phyloP scores from a whole-genome alignment of 1,140 invertebrate genomes.

The Oncopeltus fasciatus region DNA sequence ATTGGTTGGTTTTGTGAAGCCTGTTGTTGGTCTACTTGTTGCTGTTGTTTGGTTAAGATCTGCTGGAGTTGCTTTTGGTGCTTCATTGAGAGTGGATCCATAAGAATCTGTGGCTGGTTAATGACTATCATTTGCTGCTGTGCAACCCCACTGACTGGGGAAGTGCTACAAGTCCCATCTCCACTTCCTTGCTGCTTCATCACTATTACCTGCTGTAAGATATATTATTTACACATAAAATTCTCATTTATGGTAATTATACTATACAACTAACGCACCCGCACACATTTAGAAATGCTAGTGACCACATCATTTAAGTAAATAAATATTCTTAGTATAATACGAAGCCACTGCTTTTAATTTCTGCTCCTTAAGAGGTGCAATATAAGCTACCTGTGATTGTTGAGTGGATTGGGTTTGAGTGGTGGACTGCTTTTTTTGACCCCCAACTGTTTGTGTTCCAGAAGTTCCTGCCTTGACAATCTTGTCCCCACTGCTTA shows the following conservation, averaged over 20 bases:
- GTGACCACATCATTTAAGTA: no score
- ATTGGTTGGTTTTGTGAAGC: not conserved
- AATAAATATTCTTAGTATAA: no score
- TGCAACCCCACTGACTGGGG: constrained; percentile 10
- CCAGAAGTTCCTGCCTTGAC: constrained; percentile 6
- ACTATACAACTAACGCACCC: no score
- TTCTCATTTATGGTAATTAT: no score
- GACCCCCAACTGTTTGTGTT: not conserved
- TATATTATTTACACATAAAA: no score
- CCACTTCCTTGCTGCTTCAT: constrained; percentile 13
- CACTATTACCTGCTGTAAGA: constrained; percentile 14
- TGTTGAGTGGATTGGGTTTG: no score
- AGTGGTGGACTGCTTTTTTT: constrained; percentile 16
- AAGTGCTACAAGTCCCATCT: constrained; percentile 18
- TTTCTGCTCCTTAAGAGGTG: no score
- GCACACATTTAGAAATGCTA: no score
- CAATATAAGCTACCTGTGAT: no score
- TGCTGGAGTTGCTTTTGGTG: constrained; percentile 24
- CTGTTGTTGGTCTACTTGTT: constrained; percentile 22
- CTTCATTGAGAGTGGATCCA: constrained; percentile 19
- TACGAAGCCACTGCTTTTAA: no score
- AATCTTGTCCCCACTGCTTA: constrained; percentile 12
- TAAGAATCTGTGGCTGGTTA: constrained; percentile 22
- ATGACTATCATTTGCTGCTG: constrained; percentile 23
- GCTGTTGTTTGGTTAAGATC: constrained; percentile 21